Conservation (phyloP, 2,888 invertebrate genomes). For the Lasioglossum pauxillum region DNA sequence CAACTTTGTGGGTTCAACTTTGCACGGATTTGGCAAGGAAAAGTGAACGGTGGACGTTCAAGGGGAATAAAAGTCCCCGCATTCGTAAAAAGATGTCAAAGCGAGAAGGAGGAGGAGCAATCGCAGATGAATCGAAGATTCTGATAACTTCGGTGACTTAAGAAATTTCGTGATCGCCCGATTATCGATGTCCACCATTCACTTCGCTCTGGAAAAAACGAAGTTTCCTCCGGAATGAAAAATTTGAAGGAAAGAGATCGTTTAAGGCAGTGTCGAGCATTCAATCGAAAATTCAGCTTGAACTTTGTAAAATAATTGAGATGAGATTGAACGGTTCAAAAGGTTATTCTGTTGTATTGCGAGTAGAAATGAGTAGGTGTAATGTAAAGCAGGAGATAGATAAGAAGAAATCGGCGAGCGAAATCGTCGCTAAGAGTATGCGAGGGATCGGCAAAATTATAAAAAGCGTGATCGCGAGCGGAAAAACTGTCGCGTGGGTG, state of each 20-base stretch:
- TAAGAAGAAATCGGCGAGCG: constrained; percentile 11
- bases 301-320: not conserved
- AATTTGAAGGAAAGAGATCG: not conserved
- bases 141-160: not conserved
- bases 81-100: constrained; percentile 32
- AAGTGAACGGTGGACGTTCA: constrained; percentile 2
- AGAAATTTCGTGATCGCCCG: not conserved
- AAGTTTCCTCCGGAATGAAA: not conserved
- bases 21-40: constrained; percentile 20
- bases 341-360: too few species aligned
- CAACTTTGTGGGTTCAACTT: constrained; percentile 23
- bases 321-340: not conserved
- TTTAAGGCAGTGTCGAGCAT: not conserved
- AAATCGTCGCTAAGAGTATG: constrained; percentile 22
- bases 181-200: not conserved
- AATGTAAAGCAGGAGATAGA: not conserved
- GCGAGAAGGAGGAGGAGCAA: not conserved
- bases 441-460: not conserved
- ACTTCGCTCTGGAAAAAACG: not conserved
- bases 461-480: constrained; percentile 15
- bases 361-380: not conserved
- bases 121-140: not conserved
- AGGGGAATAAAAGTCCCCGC: not conserved
- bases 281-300: not conserved
- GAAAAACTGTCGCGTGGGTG: constrained; percentile 15